These are phyloP conservation scores for Dendrocincla fuliginosa DNA, from an alignment of 2,797 vertebrate genomes.

Conservation along the genomic window DNA sequence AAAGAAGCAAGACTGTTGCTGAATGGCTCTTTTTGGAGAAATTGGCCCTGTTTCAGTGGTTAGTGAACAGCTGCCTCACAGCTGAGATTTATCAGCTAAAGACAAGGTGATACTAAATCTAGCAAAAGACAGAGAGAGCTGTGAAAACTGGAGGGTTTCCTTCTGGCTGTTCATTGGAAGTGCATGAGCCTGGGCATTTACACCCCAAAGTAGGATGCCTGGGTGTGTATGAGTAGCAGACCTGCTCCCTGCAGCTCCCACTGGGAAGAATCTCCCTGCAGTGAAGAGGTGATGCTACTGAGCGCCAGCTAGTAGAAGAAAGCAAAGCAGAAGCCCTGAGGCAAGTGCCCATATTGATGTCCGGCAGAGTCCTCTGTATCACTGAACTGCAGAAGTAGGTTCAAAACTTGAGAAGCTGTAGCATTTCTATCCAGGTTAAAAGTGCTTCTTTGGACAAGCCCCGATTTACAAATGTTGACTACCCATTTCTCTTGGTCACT, in stretches of 20 bases:
- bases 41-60: not conserved
- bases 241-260: not conserved
- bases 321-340: not conserved
- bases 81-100: slow-evolving; percentile 6
- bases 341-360: not conserved
- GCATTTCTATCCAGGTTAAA: not conserved
- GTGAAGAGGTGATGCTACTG: not conserved
- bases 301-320: not conserved
- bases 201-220: not conserved
- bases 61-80: slow-evolving; percentile 1
- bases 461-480: not conserved
- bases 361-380: not conserved
- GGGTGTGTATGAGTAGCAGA: not conserved
- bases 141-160: not conserved
- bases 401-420: not conserved
- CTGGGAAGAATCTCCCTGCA: not conserved
- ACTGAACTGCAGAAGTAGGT: not conserved
- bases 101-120: not conserved
- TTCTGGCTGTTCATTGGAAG: not conserved
- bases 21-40: not conserved
- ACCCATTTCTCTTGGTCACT: not conserved
- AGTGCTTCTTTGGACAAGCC: not conserved
- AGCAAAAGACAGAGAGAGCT: not conserved
- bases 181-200: not conserved
- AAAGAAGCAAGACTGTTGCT: not conserved